phyloP scores from a whole-genome alignment of 2,888 invertebrate species.

The Phymatocera aterrima region DNA sequence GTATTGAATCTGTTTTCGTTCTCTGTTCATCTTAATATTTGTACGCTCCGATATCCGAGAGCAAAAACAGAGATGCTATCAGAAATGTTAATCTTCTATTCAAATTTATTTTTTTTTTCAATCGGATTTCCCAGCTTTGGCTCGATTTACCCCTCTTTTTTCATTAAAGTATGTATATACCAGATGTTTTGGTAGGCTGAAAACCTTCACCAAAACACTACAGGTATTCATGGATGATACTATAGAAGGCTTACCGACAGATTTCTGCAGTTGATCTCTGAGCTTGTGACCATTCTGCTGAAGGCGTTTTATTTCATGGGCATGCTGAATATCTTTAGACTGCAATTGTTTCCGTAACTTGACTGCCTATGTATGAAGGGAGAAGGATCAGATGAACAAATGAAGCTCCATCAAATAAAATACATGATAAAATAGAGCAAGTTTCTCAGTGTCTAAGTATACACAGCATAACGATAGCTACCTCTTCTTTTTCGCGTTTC shows the following conservation, averaged over 20 bases:
- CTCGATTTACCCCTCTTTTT: too few relatives aligned
- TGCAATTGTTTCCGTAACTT: conserved; percentile 61
- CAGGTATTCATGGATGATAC: too few relatives aligned
- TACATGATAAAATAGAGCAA: background rate
- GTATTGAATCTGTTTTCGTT: too few relatives aligned
- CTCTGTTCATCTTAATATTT: too few relatives aligned
- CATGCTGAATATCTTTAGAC: conserved; percentile 61
- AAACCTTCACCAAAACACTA: too few relatives aligned
- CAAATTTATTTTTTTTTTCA: too few relatives aligned
- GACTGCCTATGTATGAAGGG: background rate
- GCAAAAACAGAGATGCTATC: too few relatives aligned
- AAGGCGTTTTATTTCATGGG: conserved; percentile 61
- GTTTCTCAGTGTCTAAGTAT: background rate
- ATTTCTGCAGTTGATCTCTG: conserved; percentile 60
- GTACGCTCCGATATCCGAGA: too few relatives aligned
- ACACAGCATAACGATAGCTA: conserved; percentile 40
- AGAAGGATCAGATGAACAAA: background rate
- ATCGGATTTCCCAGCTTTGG: too few relatives aligned
- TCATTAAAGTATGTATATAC: too few relatives aligned
- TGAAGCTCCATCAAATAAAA: background rate
- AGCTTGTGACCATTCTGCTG: conserved; percentile 58
- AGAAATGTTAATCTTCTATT: too few relatives aligned
- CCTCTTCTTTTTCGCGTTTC: conserved; percentile 61
- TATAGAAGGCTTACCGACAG: conserved; percentile 56
- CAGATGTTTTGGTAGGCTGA: too few relatives aligned